Evolutionary conservation across 2,113 vertebrate species (phyloP), one percentile per base, ranked within the genome.

Genomic region (Mustelus asterias): DNA sequence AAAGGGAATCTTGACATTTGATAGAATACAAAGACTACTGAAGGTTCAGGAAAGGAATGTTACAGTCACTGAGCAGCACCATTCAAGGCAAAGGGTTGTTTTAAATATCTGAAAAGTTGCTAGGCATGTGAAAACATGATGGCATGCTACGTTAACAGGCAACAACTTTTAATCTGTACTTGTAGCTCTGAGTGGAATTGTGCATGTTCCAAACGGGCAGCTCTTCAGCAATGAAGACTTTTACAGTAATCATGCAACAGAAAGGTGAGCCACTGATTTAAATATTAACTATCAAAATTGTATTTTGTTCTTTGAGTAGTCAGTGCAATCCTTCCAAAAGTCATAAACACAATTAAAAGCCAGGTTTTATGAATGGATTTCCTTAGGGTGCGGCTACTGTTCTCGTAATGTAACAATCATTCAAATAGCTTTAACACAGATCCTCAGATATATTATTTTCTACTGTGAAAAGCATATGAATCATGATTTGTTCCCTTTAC

Each of bases 41-140:
- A 44, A 69, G 24, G 93, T 94, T 94, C 93, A 70, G 44, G 93
- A 94, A 44, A 70, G 37, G 93, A 94, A 94, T 72, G 65, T 70
- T 94, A 44, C 18, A 48, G 93, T 44, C 93, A 69, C 37, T 94
- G 93, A 94, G 9, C 54, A 90, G 54, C 54, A 90, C 88, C 88
- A 26, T 44, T 69, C 93, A 70, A 5, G 37, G 65, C 41, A 70
- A 94, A 69, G 65, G 29, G 63, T 26, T 70, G 41, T 70, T 94
- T 44, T 29, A 44, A 70, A 24, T 26, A 94, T 67, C 90, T 69
- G 93, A 24, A 94, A 65, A 37, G 90, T n/a, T 67, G n/a, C 18
- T 93, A 1, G 67, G 65, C 93, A 94, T 69, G 65, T 70, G 65
- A 70, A 94, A 44, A 70, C 93, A 94, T 48, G 37, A 94, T 70